Evolutionary conservation across 2,113 vertebrate genomes (phyloP).

Genomic region (Rhinichthys klamathensis): DNA sequence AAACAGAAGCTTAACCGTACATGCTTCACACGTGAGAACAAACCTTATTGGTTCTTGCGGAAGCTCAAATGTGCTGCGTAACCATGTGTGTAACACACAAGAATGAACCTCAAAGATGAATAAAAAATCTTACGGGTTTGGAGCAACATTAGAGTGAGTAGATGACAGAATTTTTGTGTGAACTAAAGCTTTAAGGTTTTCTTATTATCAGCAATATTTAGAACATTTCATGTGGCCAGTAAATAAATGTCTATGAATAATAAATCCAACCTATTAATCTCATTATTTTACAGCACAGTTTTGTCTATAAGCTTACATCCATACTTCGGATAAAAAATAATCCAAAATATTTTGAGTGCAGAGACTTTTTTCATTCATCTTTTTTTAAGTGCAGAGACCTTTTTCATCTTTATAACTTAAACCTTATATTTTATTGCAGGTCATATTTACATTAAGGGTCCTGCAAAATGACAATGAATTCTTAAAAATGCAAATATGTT

Average conservation of each 20-base stretch:
- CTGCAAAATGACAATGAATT: not conserved
- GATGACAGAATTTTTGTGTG: no score
- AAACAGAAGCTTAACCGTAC: no score
- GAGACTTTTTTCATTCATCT: not conserved
- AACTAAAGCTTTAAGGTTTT: no score
- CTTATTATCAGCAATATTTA: not conserved
- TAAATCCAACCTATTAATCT: not conserved
- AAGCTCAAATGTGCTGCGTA: no score
- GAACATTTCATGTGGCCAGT: not conserved
- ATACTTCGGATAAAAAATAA: not conserved
- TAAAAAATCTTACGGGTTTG: no score
- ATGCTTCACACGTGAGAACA: no score
- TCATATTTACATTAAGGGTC: not conserved
- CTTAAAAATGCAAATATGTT: not conserved
- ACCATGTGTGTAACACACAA: no score
- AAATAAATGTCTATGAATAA: not conserved
- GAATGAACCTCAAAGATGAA: no score
- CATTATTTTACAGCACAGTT: not conserved
- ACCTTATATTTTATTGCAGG: not conserved
- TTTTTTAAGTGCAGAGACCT: not conserved
- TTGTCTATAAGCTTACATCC: not conserved
- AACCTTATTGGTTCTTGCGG: no score
- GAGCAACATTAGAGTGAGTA: no score
- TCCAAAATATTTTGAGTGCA: not conserved
- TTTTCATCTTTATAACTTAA: not conserved